Conservation (phyloP, 2,797 vertebrate species). For the Cyclopterus lumpus region DNA sequence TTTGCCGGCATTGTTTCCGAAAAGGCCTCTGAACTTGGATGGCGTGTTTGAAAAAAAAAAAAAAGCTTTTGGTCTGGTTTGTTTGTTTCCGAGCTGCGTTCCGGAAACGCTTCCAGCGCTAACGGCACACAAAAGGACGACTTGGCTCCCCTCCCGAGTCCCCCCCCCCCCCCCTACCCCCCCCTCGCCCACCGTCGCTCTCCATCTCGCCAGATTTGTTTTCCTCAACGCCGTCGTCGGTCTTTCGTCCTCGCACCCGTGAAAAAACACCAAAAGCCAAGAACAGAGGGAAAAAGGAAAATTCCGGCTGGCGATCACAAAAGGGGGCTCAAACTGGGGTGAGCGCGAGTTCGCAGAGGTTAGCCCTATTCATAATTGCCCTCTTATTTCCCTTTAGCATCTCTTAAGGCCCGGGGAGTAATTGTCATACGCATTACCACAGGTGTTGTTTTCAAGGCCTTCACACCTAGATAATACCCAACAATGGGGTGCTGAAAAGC, state of each 20-base stretch:
- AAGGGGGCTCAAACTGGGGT: conserved; percentile 66
- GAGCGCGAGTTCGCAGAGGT: conserved; percentile 65
- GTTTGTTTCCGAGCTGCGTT: conserved; percentile 56
- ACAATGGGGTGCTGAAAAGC: conserved; percentile 82
- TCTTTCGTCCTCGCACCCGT: conserved; percentile 46
- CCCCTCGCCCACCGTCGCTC: too few relatives aligned
- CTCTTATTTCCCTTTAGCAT: conserved; percentile 78
- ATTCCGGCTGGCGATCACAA: conserved; percentile 67
- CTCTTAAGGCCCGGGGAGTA: conserved; percentile 66
- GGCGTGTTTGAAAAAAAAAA: conserved; percentile 25
- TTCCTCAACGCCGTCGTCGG: conserved; percentile 47
- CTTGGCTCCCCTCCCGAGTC: conserved; percentile 35
- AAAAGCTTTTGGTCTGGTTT: conserved; percentile 44
- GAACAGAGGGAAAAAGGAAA: conserved; percentile 42
- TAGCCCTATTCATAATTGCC: conserved; percentile 70
- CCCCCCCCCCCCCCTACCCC: too few relatives aligned
- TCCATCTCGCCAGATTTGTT: conserved; percentile 46
- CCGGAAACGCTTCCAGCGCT: conserved; percentile 20
- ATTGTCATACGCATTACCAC: conserved; percentile 80
- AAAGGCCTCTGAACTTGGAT: conserved; percentile 51
- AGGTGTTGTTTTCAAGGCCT: conserved; percentile 86
- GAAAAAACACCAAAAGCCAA: conserved; percentile 56
- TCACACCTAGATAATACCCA: conserved; percentile 84
- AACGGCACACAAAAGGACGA: conserved; percentile 39
- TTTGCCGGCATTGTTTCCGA: conserved; percentile 30